A percentile compares a stretch with the other conserved stretches of the same genome.
Evolutionary conservation across 2,888 invertebrate genomes (phyloP).

Genomic region (Augiades crinisus): DNA sequence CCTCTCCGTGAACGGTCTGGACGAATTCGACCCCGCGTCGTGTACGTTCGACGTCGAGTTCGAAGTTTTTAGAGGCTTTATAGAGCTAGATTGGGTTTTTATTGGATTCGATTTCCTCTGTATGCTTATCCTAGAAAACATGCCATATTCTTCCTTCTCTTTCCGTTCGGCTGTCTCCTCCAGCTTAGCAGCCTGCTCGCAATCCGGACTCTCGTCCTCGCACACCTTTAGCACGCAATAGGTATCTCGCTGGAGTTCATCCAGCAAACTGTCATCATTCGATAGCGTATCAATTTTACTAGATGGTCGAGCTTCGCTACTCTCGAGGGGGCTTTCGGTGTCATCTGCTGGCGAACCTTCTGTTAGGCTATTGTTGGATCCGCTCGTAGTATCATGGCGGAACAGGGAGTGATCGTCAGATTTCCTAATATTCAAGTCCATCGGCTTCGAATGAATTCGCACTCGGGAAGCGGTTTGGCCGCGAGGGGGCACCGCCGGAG

Average conservation of each 20-base stretch:
- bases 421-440: conserved; percentile 83
- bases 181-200: conserved; percentile 35
- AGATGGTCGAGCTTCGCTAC: conserved; percentile 31
- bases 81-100: conserved; percentile 53
- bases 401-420: conserved; percentile 82
- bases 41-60: conserved; percentile 73
- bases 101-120: conserved; percentile 75
- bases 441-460: conserved; percentile 39
- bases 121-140: conserved; percentile 65
- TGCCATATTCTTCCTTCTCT: conserved; percentile 47
- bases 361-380: conserved; percentile 39
- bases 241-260: conserved; percentile 65
- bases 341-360: conserved; percentile 31
- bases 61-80: conserved; percentile 63
- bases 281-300: conserved; percentile 47
- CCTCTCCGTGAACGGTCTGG: conserved; percentile 65
- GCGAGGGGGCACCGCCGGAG: conserved; percentile 61
- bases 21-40: conserved; percentile 55
- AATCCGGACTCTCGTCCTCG: conserved; percentile 54
- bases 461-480: conserved; percentile 40
- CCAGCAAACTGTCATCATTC: conserved; percentile 69
- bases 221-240: conserved; percentile 68
- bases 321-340: conserved; percentile 28
- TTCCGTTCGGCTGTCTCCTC: conserved; percentile 36
- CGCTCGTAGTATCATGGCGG: conserved; percentile 75